Percentiles rank a stretch among this genome's conserved stretches.
Evolutionary conservation across 2,797 vertebrate genomes (phyloP).

Genomic region (Tragelaphus eurycerus): DNA sequence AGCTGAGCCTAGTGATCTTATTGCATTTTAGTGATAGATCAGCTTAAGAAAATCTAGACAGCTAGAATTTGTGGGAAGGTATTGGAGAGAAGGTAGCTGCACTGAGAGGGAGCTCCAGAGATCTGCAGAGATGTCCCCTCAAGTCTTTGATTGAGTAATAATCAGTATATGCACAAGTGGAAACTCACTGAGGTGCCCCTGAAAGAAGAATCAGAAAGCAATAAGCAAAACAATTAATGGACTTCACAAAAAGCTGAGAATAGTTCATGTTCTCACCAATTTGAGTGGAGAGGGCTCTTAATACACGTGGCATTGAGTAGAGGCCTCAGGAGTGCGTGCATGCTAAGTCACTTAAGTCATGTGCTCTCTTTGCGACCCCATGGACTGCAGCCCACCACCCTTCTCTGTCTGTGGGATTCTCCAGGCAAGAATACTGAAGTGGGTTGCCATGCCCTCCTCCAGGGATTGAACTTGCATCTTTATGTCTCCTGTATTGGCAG

Average conservation of each 20-base stretch:
- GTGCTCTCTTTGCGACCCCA: not conserved
- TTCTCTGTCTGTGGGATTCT: not conserved
- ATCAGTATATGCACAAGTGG: not conserved
- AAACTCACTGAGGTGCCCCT: not conserved
- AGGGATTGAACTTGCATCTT: not conserved
- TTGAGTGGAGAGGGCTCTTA: not conserved
- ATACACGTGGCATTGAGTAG: not conserved
- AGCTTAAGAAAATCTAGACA: not conserved
- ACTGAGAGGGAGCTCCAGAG: not conserved
- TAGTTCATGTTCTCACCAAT: not conserved
- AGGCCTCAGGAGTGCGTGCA: not conserved
- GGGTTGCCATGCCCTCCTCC: not conserved
- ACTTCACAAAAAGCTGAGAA: not conserved
- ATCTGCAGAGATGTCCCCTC: not conserved
- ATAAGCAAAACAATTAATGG: not conserved
- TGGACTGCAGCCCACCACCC: not conserved
- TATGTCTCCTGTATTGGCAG: not conserved
- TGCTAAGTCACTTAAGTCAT: not conserved
- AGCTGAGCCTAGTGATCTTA: not conserved
- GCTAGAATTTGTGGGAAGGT: not conserved
- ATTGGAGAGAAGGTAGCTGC: not conserved
- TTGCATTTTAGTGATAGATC: not conserved
- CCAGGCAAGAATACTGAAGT: not conserved
- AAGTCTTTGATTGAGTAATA: not conserved
- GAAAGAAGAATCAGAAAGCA: not conserved